phyloP scores from a whole-genome alignment of 1,140 invertebrate genomes.

The Pseudomyrmex gracilis region DNA sequence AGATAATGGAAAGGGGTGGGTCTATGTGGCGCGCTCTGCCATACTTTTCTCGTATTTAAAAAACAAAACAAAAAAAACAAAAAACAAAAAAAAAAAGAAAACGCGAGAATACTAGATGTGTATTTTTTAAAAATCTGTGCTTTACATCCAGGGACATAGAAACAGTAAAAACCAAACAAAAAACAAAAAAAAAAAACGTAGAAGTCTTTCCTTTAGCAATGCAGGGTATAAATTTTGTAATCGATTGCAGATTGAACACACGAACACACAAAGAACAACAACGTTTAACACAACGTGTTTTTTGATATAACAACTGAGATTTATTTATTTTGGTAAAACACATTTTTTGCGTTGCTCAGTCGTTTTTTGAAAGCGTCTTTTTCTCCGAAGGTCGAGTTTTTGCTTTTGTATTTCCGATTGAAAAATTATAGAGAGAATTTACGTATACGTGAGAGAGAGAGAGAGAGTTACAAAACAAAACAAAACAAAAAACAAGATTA shows the following conservation, averaged over 20 bases:
- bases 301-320: slow-evolving; percentile 16
- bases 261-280: not conserved
- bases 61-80: not conserved
- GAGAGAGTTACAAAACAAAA: no score
- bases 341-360: not conserved
- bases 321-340: not conserved
- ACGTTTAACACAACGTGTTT: not conserved
- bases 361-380: not conserved
- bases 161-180: not conserved
- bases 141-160: not conserved
- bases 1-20: not conserved
- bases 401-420: not conserved
- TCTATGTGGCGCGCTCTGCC: not conserved
- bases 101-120: slow-evolving; percentile 29
- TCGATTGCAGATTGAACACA: slow-evolving; percentile 10
- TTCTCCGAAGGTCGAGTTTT: not conserved
- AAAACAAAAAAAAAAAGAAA: no score
- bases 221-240: slow-evolving; percentile 27
- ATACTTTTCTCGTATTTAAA: not conserved
- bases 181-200: not conserved
- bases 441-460: no score
- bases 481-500: not conserved
- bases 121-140: slow-evolving; percentile 41
- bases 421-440: not conserved
- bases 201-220: slow-evolving; percentile 11